Evolutionary conservation across 2,113 vertebrate genomes (phyloP), one percentile per base, ranked within the genome.

Genomic region (Sterna hirundo): DNA sequence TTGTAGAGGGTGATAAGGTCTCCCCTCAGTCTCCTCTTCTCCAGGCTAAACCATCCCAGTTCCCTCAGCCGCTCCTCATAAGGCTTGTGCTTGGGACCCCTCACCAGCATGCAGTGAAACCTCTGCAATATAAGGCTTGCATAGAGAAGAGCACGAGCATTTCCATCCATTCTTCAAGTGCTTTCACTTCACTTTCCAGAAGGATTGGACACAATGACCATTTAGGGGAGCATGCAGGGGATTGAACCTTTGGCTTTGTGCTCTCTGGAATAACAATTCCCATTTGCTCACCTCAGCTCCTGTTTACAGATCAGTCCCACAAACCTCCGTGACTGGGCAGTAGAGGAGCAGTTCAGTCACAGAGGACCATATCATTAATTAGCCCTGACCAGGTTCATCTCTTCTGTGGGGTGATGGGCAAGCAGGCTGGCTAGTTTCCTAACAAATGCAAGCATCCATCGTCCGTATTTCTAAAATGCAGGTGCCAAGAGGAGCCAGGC

Each of bases 111-210:
- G 5, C 46, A 40, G 36, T 1, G 3, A 80, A 51, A 57, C 15
- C 49, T 91, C 52, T 55, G 20, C 75, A 66, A 19, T 1, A 2
- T 34, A 46, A 46, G 3, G 2, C 51, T 76, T 40, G 52, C 47
- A n/a, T 5, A 27, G 49, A 13, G 6, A 5, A 70, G 18, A 61
- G 14, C 5, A 1, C 0, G 3, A 55, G 29, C 13, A 5, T 83
- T 91, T 75, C 0, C 0, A 23, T 70, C 36, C 23, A 7, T 66
- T 77, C 0, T 0, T 32, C 62, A 60, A 46, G 42, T 5, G 26
- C 44, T 79, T 84, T 42, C 26, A 5, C n/a, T 87, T 29, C 20
- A 4, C 21, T 60, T 75, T 20, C 4, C 38, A 58, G 38, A 23
- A 81, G 51, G 17, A 62, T 27, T 3, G 5, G 34, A 29, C 21